These are phyloP conservation scores for Argyresthia goedartella DNA, from an alignment of 2,888 invertebrate genomes.

Conservation along the genomic window DNA sequence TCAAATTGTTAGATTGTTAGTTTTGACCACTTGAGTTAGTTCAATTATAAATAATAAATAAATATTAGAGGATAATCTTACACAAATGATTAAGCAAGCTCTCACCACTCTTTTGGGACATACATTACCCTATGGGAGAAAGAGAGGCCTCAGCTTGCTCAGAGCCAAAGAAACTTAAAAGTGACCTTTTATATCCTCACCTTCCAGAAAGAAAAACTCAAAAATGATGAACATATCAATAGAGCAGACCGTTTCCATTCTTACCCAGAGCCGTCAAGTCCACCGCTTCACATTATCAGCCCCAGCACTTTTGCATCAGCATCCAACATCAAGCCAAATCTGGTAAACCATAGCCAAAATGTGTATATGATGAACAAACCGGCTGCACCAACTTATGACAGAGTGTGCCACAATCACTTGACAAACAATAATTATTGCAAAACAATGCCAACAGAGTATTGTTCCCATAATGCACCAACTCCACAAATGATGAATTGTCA, in stretches of 20 bases:
- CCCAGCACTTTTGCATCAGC: background rate
- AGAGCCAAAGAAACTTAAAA: too few relatives aligned
- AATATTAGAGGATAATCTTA: too few relatives aligned
- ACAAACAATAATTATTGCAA: background rate
- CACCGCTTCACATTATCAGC: constrained; percentile 15
- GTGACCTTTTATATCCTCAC: background rate
- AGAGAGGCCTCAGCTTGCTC: too few relatives aligned
- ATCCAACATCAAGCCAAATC: background rate
- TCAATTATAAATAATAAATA: too few relatives aligned
- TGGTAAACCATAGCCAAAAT: background rate
- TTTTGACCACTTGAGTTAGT: too few relatives aligned
- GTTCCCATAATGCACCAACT: background rate
- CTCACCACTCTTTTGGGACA: too few relatives aligned
- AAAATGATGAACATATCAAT: background rate
- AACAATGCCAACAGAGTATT: background rate
- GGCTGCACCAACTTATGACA: background rate
- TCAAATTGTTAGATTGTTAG: too few relatives aligned
- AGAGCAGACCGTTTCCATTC: constrained; percentile 17
- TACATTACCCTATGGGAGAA: too few relatives aligned
- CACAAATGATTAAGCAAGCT: too few relatives aligned
- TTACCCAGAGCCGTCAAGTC: constrained; percentile 28
- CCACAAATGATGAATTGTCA: background rate
- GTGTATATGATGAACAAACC: background rate
- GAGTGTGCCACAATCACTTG: background rate
- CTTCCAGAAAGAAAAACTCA: constrained; percentile 19